Percentiles rank a stretch among this genome's conserved stretches.
phyloP scores from a whole-genome alignment of 2,797 vertebrate species.

The Pygocentrus nattereri region DNA sequence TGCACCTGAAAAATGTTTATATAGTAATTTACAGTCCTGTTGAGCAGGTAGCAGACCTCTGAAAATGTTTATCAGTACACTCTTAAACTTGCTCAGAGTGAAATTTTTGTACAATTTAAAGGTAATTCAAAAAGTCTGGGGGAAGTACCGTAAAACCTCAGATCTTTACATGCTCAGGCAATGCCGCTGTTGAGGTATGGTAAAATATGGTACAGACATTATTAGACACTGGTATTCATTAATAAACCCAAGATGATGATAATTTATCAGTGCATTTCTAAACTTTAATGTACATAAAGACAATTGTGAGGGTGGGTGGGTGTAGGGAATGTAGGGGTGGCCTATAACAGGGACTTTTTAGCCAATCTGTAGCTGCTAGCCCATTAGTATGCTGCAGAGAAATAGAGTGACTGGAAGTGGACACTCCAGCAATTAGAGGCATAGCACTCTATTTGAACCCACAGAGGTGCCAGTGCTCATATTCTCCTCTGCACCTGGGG shows the following conservation, averaged over 20 bases:
- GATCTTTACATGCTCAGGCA: no score
- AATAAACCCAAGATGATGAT: neutral
- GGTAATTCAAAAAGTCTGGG: no score
- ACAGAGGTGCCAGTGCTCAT: constrained; percentile 57
- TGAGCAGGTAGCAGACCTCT: no score
- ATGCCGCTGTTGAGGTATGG: no score
- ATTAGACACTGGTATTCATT: neutral
- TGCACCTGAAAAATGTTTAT: no score
- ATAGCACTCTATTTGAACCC: constrained; percentile 61
- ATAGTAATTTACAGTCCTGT: no score
- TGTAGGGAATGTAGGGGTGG: no score
- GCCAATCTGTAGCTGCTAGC: constrained; percentile 4
- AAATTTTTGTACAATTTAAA: no score
- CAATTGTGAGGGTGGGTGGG: neutral
- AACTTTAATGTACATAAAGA: no score
- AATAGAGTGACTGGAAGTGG: constrained; percentile 45
- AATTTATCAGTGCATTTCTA: neutral
- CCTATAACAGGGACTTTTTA: neutral
- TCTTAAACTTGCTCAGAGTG: no score
- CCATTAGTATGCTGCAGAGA: constrained; percentile 53
- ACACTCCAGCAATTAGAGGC: constrained; percentile 59
- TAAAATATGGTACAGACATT: neutral
- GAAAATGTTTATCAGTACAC: no score
- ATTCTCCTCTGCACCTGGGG: constrained; percentile 56
- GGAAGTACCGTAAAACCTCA: no score